These are phyloP conservation scores for Philonicus albiceps DNA, from an alignment of 2,888 invertebrate species.

Conservation along the genomic window DNA sequence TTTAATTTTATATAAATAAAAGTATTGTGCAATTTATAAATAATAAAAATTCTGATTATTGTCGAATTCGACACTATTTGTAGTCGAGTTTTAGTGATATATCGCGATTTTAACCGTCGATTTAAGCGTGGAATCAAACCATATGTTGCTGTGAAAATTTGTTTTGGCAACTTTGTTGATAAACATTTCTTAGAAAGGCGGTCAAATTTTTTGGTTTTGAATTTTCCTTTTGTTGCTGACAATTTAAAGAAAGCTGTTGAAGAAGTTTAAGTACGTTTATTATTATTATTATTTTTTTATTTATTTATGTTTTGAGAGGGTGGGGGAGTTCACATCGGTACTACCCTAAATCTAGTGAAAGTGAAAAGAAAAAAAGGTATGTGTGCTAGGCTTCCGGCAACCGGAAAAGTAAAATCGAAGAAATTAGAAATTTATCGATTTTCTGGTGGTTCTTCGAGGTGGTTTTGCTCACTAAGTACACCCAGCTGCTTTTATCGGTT, in stretches of 20 bases:
- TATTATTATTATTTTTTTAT: not conserved
- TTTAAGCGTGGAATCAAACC: slow-evolving; percentile 4
- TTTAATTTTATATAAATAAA: not conserved
- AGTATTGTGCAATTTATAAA: not conserved
- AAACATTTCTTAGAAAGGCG: not conserved
- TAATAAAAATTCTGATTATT: not conserved
- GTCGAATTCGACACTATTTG: not conserved
- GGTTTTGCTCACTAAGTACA: slow-evolving; percentile 9
- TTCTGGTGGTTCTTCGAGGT: slow-evolving; percentile 1
- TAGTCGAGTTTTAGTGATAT: not conserved
- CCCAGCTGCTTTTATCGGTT: not conserved
- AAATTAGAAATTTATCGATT: slow-evolving; percentile 16
- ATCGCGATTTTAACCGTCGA: not conserved
- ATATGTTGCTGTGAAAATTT: slow-evolving; percentile 28
- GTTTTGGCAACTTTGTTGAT: slow-evolving; percentile 19
- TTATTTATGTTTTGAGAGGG: too few relatives aligned
- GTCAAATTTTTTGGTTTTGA: not conserved
- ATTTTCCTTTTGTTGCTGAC: not conserved
- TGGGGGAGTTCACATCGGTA: not conserved
- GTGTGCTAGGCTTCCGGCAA: not conserved
- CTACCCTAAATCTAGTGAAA: not conserved
- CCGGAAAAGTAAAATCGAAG: not conserved
- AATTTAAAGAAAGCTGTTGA: not conserved
- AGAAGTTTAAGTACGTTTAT: not conserved
- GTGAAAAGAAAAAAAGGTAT: slow-evolving; percentile 17